A percentile compares a stretch with the other conserved stretches of the same genome.
These are phyloP conservation scores for Salvator merianae DNA, from an alignment of 2,113 vertebrate species.

Conservation along the genomic window DNA sequence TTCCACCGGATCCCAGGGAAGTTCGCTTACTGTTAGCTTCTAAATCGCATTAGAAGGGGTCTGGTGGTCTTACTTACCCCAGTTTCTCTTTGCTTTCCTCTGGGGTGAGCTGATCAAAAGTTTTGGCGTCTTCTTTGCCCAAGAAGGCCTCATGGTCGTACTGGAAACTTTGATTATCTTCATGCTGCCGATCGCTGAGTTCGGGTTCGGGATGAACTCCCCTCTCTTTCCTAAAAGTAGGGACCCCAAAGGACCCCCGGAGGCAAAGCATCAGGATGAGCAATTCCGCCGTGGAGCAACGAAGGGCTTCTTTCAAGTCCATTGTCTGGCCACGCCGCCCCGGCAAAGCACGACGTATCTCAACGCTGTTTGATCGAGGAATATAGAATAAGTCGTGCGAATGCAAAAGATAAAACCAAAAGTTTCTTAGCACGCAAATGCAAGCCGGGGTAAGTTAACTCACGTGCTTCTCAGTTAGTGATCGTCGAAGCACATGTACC, in stretches of 20 bases:
- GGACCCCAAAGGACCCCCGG: conserved; percentile 75
- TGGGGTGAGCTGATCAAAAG: conserved; percentile 94
- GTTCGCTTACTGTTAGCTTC: neutral
- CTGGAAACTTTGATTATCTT: conserved; percentile 88
- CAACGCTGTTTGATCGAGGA: neutral
- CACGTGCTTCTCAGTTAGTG: neutral
- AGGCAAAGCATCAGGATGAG: conserved; percentile 65
- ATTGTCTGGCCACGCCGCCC: conserved; percentile 54
- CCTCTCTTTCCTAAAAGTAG: conserved; percentile 87
- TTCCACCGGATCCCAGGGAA: neutral
- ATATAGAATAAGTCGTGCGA: neutral
- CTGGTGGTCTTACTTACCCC: conserved; percentile 89
- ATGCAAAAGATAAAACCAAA: neutral
- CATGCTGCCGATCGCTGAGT: conserved; percentile 74
- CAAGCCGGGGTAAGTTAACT: too few relatives aligned
- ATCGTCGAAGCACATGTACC: neutral
- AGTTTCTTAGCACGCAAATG: neutral
- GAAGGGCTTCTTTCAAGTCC: conserved; percentile 54
- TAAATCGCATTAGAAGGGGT: neutral
- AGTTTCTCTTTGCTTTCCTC: conserved; percentile 91
- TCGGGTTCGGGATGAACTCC: conserved; percentile 83
- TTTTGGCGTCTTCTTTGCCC: conserved; percentile 92
- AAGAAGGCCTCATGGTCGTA: conserved; percentile 97
- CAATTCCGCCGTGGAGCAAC: conserved; percentile 48
- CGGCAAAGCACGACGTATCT: neutral